A percentile compares a stretch with the other conserved stretches of the same genome.
Evolutionary conservation across 2,888 invertebrate genomes (phyloP).

Genomic region (Plemyria rubiginata): DNA sequence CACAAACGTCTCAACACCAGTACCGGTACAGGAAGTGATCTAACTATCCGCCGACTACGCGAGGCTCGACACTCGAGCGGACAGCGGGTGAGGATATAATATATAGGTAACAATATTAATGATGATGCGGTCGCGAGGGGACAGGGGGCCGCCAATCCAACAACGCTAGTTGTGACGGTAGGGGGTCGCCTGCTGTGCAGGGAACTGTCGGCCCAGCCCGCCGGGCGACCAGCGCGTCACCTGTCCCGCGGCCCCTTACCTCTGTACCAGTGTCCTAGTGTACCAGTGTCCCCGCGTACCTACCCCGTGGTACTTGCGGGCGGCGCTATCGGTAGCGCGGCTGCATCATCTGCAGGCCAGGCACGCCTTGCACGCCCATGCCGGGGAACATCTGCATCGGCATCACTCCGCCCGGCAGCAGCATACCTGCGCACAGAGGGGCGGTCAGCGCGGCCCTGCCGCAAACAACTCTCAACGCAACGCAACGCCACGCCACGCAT

Average conservation of each 20-base stretch:
- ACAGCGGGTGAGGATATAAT: slow-evolving; percentile 20
- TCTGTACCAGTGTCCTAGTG: slow-evolving; percentile 14
- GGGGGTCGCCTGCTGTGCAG: slow-evolving; percentile 76
- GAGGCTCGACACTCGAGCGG: slow-evolving; percentile 18
- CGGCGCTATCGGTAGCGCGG: slow-evolving; percentile 92
- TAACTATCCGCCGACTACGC: slow-evolving; percentile 44
- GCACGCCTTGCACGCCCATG: slow-evolving; percentile 56
- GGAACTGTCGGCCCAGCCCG: slow-evolving; percentile 85
- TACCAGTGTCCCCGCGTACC: not conserved
- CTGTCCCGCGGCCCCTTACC: slow-evolving; percentile 59
- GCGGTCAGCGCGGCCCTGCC: slow-evolving; percentile 34
- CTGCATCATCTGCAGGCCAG: slow-evolving; percentile 87
- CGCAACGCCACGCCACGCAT: not conserved
- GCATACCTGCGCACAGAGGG: slow-evolving; percentile 67
- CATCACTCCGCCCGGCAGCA: slow-evolving; percentile 82
- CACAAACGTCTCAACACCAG: slow-evolving; percentile 70
- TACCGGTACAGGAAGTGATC: slow-evolving; percentile 42
- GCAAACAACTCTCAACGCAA: not conserved
- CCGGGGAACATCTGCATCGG: slow-evolving; percentile 72
- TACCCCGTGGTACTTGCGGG: slow-evolving; percentile 39
- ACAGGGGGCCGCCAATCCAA: slow-evolving; percentile 85
- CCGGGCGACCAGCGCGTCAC: slow-evolving; percentile 54
- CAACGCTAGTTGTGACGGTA: slow-evolving; percentile 80
- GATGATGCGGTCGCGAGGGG: slow-evolving; percentile 54
- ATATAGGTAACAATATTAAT: slow-evolving; percentile 1